Evolutionary conservation across 2,888 invertebrate species (phyloP).

Genomic region (Saturnia japonica): DNA sequence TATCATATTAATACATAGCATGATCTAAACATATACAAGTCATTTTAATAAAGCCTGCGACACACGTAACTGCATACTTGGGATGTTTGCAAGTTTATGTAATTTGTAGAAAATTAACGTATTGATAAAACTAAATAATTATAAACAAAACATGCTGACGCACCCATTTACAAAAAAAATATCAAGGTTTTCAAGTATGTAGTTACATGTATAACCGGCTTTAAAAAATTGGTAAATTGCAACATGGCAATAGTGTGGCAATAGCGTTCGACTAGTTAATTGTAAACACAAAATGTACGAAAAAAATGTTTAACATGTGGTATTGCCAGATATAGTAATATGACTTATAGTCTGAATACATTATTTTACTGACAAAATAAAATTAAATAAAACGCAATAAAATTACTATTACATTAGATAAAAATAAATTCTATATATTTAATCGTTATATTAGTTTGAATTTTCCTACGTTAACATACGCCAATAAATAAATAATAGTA

Average conservation of each 20-base stretch:
- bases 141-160: neutral
- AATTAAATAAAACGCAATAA: neutral
- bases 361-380: neutral
- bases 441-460: neutral
- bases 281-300: neutral
- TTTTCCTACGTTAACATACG: no score
- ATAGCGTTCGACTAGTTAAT: neutral
- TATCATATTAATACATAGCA: no score
- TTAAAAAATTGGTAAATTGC: neutral
- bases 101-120: no score
- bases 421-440: neutral
- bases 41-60: no score
- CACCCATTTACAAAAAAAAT: neutral
- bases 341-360: no score
- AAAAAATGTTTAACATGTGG: neutral
- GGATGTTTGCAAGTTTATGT: no score
- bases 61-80: no score
- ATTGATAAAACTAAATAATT: neutral
- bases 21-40: no score
- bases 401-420: neutral
- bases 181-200: neutral
- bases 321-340: neutral
- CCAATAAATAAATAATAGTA: no score
- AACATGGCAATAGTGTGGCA: neutral
- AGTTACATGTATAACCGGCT: neutral